A percentile compares a stretch with the other conserved stretches of the same genome.
phyloP scores from a whole-genome alignment of 2,797 vertebrate species.

The Diceros bicornis region DNA sequence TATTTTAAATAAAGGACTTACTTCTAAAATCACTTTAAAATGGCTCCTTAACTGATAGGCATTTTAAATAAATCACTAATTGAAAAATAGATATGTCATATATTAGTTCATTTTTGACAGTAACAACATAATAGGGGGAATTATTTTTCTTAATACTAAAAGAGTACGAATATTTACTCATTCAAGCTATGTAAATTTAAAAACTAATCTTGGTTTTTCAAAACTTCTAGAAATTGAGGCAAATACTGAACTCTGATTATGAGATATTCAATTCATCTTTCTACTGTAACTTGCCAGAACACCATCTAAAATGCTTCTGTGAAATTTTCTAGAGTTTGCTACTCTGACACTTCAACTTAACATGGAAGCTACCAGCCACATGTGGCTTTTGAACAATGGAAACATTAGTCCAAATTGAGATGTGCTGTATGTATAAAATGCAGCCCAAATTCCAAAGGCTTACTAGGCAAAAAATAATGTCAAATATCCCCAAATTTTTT shows the following conservation, averaged over 20 bases:
- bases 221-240: background rate
- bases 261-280: background rate
- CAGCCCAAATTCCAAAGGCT: background rate
- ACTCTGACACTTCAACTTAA: background rate
- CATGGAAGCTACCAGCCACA: background rate
- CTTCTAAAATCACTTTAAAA: conserved; percentile 42
- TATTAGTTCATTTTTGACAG: background rate
- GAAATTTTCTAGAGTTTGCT: background rate
- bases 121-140: background rate
- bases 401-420: background rate
- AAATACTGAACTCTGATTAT: background rate
- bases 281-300: background rate
- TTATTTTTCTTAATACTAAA: conserved; percentile 39
- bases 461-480: background rate
- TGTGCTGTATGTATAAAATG: background rate
- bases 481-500: background rate
- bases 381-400: background rate
- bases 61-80: conserved; percentile 40
- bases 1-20: background rate
- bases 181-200: background rate
- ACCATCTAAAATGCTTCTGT: background rate
- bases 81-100: conserved; percentile 45
- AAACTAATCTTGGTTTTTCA: background rate
- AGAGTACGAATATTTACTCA: background rate
- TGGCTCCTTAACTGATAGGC: background rate